Evolutionary conservation across 2,797 vertebrate species (phyloP).

Genomic region (Trachurus trachurus): DNA sequence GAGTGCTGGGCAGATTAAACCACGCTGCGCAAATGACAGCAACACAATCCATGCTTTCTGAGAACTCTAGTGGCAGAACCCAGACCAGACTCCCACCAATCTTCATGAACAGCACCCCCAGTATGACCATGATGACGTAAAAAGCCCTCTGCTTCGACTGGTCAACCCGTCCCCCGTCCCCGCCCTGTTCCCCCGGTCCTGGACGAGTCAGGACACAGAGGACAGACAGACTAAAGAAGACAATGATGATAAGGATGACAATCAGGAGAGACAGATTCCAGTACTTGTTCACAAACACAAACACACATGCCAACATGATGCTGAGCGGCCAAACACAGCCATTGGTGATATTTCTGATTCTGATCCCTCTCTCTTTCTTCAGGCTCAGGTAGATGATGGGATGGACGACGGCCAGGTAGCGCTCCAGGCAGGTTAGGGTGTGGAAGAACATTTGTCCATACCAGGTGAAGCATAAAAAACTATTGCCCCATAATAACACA

Average conservation of each 20-base stretch:
- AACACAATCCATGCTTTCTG: not conserved
- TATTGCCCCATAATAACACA: no score
- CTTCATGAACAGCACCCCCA: slow-evolving; percentile 8
- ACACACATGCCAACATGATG: no score
- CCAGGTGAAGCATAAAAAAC: not conserved
- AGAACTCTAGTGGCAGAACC: no score
- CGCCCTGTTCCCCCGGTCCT: slow-evolving; percentile 27
- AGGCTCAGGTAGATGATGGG: slow-evolving; percentile 54
- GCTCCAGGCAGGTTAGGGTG: slow-evolving; percentile 46
- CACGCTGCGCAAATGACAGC: rapidly evolving
- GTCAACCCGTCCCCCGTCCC: not conserved
- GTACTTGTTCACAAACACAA: no score
- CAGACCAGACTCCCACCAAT: rapidly evolving
- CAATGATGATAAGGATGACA: no score
- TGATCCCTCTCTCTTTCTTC: slow-evolving; percentile 6
- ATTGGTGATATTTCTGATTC: slow-evolving; percentile 16
- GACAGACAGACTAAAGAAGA: slow-evolving; percentile 17
- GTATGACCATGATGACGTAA: slow-evolving; percentile 26
- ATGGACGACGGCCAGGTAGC: slow-evolving; percentile 55
- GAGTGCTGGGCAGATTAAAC: slow-evolving; percentile 11
- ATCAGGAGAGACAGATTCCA: no score
- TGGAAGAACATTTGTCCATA: not conserved
- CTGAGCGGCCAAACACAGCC: slow-evolving; percentile 15
- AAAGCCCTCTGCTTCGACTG: slow-evolving; percentile 41
- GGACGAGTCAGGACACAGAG: slow-evolving; percentile 41